Conservation (phyloP, 2,888 invertebrate genomes). For the Pollenia angustigena region DNA sequence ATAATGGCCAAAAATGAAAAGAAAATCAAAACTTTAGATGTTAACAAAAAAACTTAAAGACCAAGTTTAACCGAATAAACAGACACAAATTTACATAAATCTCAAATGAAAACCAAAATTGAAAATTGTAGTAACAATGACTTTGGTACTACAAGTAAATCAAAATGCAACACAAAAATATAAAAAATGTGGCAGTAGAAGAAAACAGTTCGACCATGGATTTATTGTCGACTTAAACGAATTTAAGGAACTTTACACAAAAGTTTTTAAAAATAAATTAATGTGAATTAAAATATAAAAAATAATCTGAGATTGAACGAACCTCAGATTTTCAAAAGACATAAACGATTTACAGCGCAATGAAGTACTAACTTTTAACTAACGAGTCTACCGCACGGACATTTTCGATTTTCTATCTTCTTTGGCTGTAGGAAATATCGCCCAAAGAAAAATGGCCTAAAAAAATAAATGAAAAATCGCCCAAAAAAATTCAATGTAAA, state of each 20-base stretch:
- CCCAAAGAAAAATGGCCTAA: too few relatives aligned
- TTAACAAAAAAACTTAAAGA: slow-evolving; percentile 14
- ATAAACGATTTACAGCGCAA: too few relatives aligned
- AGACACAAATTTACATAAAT: slow-evolving; percentile 58
- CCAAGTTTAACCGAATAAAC: slow-evolving; percentile 36
- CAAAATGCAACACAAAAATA: slow-evolving; percentile 43
- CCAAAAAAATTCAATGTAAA: too few relatives aligned
- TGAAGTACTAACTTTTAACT: too few relatives aligned
- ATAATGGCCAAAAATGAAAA: slow-evolving; percentile 55
- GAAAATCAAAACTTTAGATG: slow-evolving; percentile 19
- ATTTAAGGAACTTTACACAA: background rate
- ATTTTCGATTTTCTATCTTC: too few relatives aligned
- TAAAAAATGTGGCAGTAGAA: slow-evolving; percentile 8
- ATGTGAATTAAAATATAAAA: too few relatives aligned
- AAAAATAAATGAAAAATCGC: too few relatives aligned
- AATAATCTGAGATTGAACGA: too few relatives aligned
- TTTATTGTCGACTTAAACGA: slow-evolving; percentile 4
- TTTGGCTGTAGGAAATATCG: too few relatives aligned
- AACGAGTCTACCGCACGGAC: too few relatives aligned
- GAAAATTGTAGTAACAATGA: slow-evolving; percentile 59
- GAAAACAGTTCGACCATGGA: slow-evolving; percentile 5
- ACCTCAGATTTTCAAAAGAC: too few relatives aligned
- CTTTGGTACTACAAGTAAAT: slow-evolving; percentile 63
- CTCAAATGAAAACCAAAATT: slow-evolving; percentile 19
- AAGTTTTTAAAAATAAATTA: background rate